These are phyloP conservation scores for Clamator glandarius DNA, from an alignment of 2,797 vertebrate genomes.

Conservation along the genomic window DNA sequence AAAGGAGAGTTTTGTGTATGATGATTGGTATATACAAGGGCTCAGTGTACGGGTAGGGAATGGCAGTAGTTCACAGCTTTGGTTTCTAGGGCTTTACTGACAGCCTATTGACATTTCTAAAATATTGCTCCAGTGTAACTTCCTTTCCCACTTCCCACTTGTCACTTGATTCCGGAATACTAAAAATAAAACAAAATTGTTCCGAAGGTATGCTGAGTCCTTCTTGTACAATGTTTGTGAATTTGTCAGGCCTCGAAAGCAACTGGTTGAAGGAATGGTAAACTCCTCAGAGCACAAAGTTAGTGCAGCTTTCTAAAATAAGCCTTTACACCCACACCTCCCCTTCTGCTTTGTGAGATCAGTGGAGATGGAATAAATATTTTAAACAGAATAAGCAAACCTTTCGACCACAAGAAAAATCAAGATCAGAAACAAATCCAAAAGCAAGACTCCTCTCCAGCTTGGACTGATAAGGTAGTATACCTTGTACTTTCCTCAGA, in stretches of 20 bases:
- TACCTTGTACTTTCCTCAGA: neutral
- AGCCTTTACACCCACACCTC: neutral
- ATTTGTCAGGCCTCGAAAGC: neutral
- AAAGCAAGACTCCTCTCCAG: neutral
- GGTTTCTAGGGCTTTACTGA: slow-evolving; percentile 3
- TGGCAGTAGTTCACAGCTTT: neutral
- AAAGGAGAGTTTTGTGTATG: neutral
- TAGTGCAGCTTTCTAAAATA: neutral
- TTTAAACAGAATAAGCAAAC: neutral
- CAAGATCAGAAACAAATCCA: neutral
- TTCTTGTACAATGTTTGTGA: neutral
- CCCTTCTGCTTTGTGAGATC: neutral
- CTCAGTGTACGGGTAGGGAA: neutral
- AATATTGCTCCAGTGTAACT: neutral
- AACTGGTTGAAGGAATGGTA: neutral
- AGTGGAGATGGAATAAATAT: neutral
- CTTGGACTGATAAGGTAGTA: neutral
- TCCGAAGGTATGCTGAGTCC: neutral
- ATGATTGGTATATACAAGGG: neutral
- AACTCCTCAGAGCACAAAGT: neutral
- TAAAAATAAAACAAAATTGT: slow-evolving; percentile 40
- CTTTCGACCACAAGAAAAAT: neutral
- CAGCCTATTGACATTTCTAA: slow-evolving; percentile 1
- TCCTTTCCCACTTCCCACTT: slow-evolving; percentile 12
- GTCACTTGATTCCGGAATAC: neutral